These are phyloP conservation scores for Melanotaenia pygmaea DNA, from an alignment of 2,797 vertebrate genomes.

Conservation along the genomic window DNA sequence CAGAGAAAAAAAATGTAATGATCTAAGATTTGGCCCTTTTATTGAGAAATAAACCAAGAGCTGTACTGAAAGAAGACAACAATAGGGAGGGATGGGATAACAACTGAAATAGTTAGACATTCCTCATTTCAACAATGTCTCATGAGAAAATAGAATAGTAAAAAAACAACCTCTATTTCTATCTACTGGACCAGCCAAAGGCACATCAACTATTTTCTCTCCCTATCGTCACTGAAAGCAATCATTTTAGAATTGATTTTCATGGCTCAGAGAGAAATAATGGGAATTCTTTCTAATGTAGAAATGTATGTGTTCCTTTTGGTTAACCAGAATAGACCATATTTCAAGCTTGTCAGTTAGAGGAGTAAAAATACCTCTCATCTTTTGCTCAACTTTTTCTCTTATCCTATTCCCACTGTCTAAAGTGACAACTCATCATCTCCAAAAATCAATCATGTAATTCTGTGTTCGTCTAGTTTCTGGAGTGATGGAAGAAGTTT, in stretches of 20 bases:
- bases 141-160: conserved; percentile 74
- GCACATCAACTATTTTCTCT: conserved; percentile 88
- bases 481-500: conserved; percentile 69
- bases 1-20: conserved; percentile 46
- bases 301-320: conserved; percentile 99
- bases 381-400: conserved; percentile 76
- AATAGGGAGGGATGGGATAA: conserved; percentile 62
- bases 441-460: conserved; percentile 82
- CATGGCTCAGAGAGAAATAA: conserved; percentile 99
- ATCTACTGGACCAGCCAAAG: conserved; percentile 91
- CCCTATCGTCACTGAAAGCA: conserved; percentile 87
- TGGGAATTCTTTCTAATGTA: conserved; percentile 98
- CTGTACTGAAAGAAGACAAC: conserved; percentile 63
- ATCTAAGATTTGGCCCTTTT: conserved; percentile 50
- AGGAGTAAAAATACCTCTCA: conserved; percentile 87
- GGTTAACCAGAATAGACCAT: conserved; percentile 99
- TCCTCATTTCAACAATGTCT: conserved; percentile 73
- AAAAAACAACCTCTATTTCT: conserved; percentile 81
- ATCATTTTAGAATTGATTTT: conserved; percentile 99
- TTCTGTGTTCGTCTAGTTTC: conserved; percentile 69
- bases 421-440: conserved; percentile 83
- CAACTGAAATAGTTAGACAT: conserved; percentile 71
- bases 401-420: conserved; percentile 68
- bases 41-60: conserved; percentile 66
- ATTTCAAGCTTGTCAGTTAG: conserved; percentile 95